Evolutionary conservation across 2,797 vertebrate species (phyloP).

Genomic region (Macrochelys suwanniensis): DNA sequence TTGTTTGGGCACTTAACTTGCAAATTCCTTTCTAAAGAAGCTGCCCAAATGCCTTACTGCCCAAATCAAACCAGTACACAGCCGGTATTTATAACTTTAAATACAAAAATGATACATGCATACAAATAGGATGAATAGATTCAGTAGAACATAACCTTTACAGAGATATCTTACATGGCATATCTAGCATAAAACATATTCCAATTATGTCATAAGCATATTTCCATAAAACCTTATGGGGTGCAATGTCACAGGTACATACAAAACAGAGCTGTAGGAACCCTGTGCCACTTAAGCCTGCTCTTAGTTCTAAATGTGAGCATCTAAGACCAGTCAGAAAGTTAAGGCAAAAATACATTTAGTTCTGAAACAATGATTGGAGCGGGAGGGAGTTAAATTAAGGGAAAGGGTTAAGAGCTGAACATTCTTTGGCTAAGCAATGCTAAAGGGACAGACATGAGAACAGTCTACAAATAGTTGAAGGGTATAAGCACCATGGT

Average conservation of each 20-base stretch:
- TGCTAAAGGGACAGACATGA: not conserved
- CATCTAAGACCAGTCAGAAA: constrained; percentile 8
- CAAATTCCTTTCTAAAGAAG: no score
- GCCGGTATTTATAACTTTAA: no score
- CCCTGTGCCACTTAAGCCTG: not conserved
- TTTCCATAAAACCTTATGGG: no score
- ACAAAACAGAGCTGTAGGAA: not conserved
- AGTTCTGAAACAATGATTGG: constrained; percentile 30
- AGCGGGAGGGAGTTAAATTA: constrained; percentile 1
- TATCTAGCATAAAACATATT: no score
- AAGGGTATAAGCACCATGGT: not conserved
- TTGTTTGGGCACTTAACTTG: no score
- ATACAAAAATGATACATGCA: no score
- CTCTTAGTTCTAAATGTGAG: not conserved
- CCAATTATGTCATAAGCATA: no score
- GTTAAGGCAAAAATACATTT: constrained; percentile 12
- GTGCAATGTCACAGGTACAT: not conserved
- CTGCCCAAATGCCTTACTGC: no score
- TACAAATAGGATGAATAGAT: no score
- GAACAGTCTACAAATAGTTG: not conserved
- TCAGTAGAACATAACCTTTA: no score
- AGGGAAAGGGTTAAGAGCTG: constrained; percentile 7
- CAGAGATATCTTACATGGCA: no score
- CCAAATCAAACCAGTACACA: no score
- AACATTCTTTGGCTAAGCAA: not conserved